A percentile compares a stretch with the other conserved stretches of the same genome.
phyloP scores from a whole-genome alignment of 2,113 vertebrate genomes.

The Brienomyrus brachyistius region DNA sequence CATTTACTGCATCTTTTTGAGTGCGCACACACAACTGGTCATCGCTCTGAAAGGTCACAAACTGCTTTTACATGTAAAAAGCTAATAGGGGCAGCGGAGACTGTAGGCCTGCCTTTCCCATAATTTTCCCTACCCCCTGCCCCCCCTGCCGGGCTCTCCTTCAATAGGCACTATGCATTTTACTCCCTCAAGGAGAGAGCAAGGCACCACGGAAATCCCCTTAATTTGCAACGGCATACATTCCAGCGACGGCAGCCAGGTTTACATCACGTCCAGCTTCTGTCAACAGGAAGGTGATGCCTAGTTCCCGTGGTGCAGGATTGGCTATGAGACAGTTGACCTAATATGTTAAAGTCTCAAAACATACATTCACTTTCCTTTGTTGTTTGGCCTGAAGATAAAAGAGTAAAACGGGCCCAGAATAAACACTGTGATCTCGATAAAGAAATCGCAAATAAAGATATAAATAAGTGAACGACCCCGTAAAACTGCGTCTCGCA shows the following conservation, averaged over 20 bases:
- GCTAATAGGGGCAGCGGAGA: background rate
- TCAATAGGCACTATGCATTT: background rate
- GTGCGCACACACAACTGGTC: background rate
- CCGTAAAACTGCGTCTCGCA: background rate
- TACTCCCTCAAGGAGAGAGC: background rate
- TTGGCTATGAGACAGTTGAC: background rate
- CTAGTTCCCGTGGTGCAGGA: background rate
- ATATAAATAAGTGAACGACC: background rate
- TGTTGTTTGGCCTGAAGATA: background rate
- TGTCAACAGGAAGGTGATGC: background rate
- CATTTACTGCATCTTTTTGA: background rate
- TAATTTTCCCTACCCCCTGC: background rate
- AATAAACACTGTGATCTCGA: background rate
- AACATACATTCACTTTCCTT: background rate
- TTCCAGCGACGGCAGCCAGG: background rate
- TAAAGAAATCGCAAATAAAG: background rate
- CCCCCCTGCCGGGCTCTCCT: background rate
- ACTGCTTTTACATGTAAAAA: background rate
- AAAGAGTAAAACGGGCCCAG: background rate
- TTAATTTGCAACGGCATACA: background rate
- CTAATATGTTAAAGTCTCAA: background rate
- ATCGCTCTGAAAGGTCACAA: background rate
- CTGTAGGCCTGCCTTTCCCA: background rate
- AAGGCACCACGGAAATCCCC: background rate
- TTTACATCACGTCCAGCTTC: background rate